These are phyloP conservation scores for Aphodius granarius DNA, from an alignment of 2,888 invertebrate species.

Conservation along the genomic window DNA sequence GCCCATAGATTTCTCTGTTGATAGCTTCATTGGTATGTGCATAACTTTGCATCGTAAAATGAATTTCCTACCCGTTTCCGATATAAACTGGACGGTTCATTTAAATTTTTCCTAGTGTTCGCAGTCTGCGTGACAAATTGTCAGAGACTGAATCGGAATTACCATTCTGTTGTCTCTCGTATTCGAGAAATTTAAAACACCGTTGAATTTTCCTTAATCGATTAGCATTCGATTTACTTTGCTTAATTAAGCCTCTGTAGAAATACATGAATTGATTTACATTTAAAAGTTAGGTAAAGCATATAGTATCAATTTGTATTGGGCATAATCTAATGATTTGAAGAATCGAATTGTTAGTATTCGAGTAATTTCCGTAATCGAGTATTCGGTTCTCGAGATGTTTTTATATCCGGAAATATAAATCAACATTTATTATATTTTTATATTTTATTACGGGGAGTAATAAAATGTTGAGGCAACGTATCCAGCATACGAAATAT, in stretches of 20 bases:
- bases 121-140: not conserved
- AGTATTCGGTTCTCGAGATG: too few species aligned
- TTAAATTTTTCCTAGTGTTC: not conserved
- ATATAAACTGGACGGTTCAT: not conserved
- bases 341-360: too few species aligned
- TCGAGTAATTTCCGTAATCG: too few species aligned
- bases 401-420: too few species aligned
- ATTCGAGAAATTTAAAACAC: not conserved
- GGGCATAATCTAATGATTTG: too few species aligned
- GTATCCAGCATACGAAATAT: too few species aligned
- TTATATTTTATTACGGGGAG: too few species aligned
- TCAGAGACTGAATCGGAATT: not conserved
- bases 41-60: not conserved
- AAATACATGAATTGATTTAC: too few species aligned
- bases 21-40: slow-evolving; percentile 6
- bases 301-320: too few species aligned
- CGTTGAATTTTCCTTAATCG: not conserved
- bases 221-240: not conserved
- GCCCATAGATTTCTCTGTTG: not conserved
- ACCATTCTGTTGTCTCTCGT: not conserved
- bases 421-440: too few species aligned
- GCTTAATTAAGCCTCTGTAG: not conserved
- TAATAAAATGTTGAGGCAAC: too few species aligned
- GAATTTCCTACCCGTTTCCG: not conserved
- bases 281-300: too few species aligned